Evolutionary conservation across 2,113 vertebrate species (phyloP).

Genomic region (Psilopsiagon aymara): DNA sequence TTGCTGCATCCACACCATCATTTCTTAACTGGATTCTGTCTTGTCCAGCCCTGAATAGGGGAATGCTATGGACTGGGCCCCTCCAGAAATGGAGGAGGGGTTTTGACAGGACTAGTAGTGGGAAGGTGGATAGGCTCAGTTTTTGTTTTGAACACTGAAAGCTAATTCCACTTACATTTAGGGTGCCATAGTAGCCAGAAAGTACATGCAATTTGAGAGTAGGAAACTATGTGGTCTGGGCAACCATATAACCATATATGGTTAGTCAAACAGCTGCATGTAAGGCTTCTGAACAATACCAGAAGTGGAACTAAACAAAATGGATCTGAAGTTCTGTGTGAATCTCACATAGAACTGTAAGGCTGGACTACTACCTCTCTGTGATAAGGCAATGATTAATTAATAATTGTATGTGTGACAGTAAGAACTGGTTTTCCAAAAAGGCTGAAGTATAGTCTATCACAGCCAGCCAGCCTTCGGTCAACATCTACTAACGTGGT

Average conservation of each 20-base stretch:
- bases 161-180: not conserved
- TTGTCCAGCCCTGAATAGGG: not conserved
- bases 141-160: not conserved
- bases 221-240: not conserved
- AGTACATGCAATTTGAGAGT: not conserved
- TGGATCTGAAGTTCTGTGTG: not conserved
- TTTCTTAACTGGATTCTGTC: not conserved
- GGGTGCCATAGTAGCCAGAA: not conserved
- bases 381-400: not conserved
- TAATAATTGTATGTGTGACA: not conserved
- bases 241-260: not conserved
- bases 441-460: not conserved
- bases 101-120: not conserved
- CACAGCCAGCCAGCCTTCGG: not conserved
- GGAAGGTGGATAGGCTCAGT: not conserved
- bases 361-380: not conserved
- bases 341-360: not conserved
- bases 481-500: not conserved
- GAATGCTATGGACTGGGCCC: not conserved
- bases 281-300: not conserved
- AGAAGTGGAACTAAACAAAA: not conserved
- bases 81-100: not conserved
- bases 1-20: not conserved
- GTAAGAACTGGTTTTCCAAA: not conserved
- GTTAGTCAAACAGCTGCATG: not conserved